These are phyloP conservation scores for Omphaloscelis lunosa DNA, from an alignment of 2,888 invertebrate species.

Conservation along the genomic window DNA sequence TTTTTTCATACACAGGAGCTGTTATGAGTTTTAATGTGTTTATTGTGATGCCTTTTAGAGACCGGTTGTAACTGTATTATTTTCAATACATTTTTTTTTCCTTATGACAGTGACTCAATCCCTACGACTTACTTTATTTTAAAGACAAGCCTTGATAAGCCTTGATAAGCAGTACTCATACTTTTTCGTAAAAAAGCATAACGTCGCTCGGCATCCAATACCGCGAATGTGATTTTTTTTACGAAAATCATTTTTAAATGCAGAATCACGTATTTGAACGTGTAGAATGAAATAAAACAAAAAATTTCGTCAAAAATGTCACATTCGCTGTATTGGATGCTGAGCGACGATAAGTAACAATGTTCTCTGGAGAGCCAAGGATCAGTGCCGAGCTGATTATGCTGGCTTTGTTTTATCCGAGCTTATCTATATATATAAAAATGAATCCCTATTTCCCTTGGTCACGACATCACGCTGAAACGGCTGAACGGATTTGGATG, in stretches of 20 bases:
- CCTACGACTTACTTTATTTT: not conserved
- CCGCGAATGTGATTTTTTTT: too few relatives aligned
- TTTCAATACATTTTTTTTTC: not conserved
- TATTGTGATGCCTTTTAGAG: not conserved
- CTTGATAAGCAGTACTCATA: not conserved
- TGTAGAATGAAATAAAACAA: too few relatives aligned
- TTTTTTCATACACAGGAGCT: not conserved
- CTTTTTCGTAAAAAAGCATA: slow-evolving; percentile 24
- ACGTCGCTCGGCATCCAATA: too few relatives aligned
- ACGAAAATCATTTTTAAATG: too few relatives aligned
- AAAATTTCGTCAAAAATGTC: too few relatives aligned
- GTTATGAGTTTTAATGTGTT: not conserved
- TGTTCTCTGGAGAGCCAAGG: not conserved
- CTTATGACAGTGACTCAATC: not conserved
- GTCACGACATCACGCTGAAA: too few relatives aligned
- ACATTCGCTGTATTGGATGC: too few relatives aligned
- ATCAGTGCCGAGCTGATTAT: slow-evolving; percentile 57
- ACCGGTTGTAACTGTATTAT: not conserved
- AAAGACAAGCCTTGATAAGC: not conserved
- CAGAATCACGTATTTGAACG: too few relatives aligned
- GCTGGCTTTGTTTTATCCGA: slow-evolving; percentile 59
- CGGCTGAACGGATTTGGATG: too few relatives aligned
- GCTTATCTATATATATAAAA: too few relatives aligned
- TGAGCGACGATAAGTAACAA: too few relatives aligned
- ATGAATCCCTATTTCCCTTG: too few relatives aligned